phyloP scores from a whole-genome alignment of 2,797 vertebrate genomes.

The Etheostoma nigrum region DNA sequence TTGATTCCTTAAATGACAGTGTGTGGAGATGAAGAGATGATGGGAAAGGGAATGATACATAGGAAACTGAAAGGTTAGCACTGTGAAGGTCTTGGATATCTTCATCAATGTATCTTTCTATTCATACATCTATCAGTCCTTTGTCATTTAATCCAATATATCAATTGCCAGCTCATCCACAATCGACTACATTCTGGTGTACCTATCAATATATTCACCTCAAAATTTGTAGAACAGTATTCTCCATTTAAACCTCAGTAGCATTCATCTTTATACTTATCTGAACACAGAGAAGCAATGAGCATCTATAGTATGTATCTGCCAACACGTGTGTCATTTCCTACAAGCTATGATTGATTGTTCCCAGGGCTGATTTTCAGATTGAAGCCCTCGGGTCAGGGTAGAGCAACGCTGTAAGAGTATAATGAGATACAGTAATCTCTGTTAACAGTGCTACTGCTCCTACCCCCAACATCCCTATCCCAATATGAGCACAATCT shows the following conservation, averaged over 20 bases:
- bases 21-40: slow-evolving; percentile 22
- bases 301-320: neutral
- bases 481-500: slow-evolving; percentile 13
- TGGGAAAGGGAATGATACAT: slow-evolving; percentile 22
- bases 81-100: slow-evolving; percentile 22
- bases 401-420: slow-evolving; percentile 24
- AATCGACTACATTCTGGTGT: slow-evolving; percentile 14
- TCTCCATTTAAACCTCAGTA: slow-evolving; percentile 2
- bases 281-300: neutral
- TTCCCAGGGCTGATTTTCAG: slow-evolving; percentile 44
- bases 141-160: neutral
- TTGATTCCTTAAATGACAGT: slow-evolving; percentile 21
- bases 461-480: slow-evolving; percentile 30
- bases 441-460: slow-evolving; percentile 18
- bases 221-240: neutral
- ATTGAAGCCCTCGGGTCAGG: slow-evolving; percentile 58
- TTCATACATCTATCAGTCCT: neutral
- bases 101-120: slow-evolving; percentile 26
- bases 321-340: slow-evolving; percentile 22
- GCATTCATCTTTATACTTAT: slow-evolving; percentile 30
- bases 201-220: neutral
- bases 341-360: slow-evolving; percentile 57
- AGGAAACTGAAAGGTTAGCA: slow-evolving; percentile 23
- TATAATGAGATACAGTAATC: slow-evolving; percentile 63
- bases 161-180: slow-evolving; percentile 15